Evolutionary conservation across 1,140 invertebrate genomes (phyloP).

Genomic region (Formica selysi): DNA sequence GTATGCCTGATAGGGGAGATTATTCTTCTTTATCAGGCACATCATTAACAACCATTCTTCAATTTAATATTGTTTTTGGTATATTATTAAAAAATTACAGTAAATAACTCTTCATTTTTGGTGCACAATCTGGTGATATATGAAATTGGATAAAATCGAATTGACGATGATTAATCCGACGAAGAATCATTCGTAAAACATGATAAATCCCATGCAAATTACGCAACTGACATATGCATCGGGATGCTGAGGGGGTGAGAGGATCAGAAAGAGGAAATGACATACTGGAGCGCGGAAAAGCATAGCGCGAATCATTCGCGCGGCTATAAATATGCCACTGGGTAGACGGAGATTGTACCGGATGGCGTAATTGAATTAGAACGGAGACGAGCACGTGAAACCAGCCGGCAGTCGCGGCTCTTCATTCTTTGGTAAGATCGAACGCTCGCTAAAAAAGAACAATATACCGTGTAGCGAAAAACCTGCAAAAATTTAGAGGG

Average conservation of each 20-base stretch:
- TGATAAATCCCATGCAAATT: neutral
- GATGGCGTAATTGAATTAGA: conserved; percentile 50
- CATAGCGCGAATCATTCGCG: conserved; percentile 24
- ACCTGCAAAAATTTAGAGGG: neutral
- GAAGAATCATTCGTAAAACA: conserved; percentile 21
- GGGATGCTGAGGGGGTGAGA: neutral
- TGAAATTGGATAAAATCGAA: conserved; percentile 24
- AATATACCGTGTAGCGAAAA: neutral
- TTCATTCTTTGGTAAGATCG: conserved; percentile 20
- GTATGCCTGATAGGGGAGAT: neutral
- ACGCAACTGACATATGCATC: conserved; percentile 3
- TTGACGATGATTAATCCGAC: conserved; percentile 7
- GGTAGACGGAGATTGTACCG: conserved; percentile 44
- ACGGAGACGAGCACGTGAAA: conserved; percentile 37
- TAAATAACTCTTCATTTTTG: neutral
- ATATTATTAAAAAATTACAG: too few relatives aligned
- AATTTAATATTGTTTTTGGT: too few relatives aligned
- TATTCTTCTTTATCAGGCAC: too few relatives aligned
- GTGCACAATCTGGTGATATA: neutral
- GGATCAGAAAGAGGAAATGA: neutral
- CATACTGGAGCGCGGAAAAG: conserved; percentile 13
- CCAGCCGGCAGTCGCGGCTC: conserved; percentile 24
- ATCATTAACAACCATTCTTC: too few relatives aligned
- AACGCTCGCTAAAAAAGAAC: neutral
- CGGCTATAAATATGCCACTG: conserved; percentile 38